Evolutionary conservation across 1,140 invertebrate species (phyloP), one percentile per base, ranked within the genome.

Genomic region (Manduca sexta): DNA sequence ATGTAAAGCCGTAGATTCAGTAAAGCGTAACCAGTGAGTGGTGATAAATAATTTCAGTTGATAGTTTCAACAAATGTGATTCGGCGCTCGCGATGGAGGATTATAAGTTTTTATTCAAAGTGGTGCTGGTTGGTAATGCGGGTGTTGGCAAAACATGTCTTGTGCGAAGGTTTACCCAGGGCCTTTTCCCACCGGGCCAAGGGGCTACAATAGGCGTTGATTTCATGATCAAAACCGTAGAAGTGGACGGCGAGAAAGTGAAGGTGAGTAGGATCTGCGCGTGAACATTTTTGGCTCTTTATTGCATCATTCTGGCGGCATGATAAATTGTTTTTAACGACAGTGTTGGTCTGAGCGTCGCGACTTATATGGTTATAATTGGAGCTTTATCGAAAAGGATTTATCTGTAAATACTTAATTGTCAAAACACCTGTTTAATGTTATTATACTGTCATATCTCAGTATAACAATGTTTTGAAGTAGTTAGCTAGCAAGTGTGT

Each of bases 161-260:
- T 38, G 95, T 98, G 38, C 89, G 95, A 56, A 88, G 95, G 66
- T 98, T 95, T 88, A 94, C 95, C 17, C 94, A 96, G 86, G 97
- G 97, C 0, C 85, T 98, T 13, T 98, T 98, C 88, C 97, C 97
- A 29, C 96, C 96, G 16, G 96, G 97, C 31, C 98, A 99, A 89
- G 98, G 98, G 46, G 98, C 97, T 52, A 99, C 98, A 2, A 99
- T 99, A 66, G 98, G 98, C 48, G 98, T 99, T 10, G 98, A 99
- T 90, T 99, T 99, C 79, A 99, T 98, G 92, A 99, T 99, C 70
- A 99, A 99, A 88, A 99, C 97, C 50, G 93, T 99, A 7, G 95
- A 98, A 88, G 94, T 99, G 49, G 97, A 99, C 81, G 97, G 97
- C 75, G 98, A 99, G 88, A 96, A 97, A 92, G 94, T 99, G 41